Base-by-base conservation (phyloP, 2,113 vertebrate species). In the Athene noctua region DNA sequence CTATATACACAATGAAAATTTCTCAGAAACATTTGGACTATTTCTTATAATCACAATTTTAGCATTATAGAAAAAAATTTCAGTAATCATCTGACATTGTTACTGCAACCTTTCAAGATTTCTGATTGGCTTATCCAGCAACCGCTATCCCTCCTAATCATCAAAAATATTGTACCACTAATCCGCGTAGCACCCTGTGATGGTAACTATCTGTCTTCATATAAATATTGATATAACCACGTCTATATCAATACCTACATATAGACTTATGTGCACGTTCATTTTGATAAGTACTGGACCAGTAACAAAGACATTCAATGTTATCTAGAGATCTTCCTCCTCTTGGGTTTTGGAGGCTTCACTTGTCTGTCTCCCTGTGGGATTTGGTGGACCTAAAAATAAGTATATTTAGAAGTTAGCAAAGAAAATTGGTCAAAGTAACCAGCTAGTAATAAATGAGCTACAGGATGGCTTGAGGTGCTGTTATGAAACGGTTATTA, bases 321-420 rank as follows among this genome's bases (percentile, higher is more conserved):
- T 99, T 99, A 99, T 99, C 99, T 99, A 98, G 99, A 99, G 97
- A 99, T 99, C 98, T 99, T 99, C 98, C 99, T 99, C 98, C 99
- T 99, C 98, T 99, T 99, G 96, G 99, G 99, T 91, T 99, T 99
- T 94, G 99, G 99, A 96, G 99, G 99, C 97, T 99, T 99, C 98
- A 99, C 98, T 97, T 99, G 99, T 97, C 99, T 99, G 93, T 99
- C 99, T 98, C 99, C 98, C 74, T 99, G 99, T 6, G 99, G 99
- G 98, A 99, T 99, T 98, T 99, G 98, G 94, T 97, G 98, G 97
- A 99, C 98, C 98, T 99, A 75, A 54, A 97, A 97, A 77, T 15
- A 95, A 91, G 92, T 51, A 92, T 5, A 97, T 42, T 5, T 3
- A 90, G 7, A 83, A 2, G 90, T 97, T 86, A 96, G 80, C 70